Conservation (phyloP, 2,888 invertebrate genomes). For the Andrena hattorfiana region DNA sequence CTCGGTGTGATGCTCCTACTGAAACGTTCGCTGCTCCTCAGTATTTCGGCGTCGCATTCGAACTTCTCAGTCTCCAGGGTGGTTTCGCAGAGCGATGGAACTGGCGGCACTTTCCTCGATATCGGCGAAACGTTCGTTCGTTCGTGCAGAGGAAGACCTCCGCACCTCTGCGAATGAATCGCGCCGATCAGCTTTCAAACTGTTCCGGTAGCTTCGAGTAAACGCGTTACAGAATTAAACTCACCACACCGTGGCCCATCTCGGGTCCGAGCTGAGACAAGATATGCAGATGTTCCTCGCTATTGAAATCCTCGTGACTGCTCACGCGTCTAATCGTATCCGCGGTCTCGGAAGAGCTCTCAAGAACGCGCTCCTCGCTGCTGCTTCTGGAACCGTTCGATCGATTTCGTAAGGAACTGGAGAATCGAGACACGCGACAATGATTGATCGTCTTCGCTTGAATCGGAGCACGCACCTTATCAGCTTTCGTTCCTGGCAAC, state of each 20-base stretch:
- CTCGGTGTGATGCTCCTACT: slow-evolving; percentile 87
- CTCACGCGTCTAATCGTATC: slow-evolving; percentile 86
- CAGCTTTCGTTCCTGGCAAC: slow-evolving; percentile 83
- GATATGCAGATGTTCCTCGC: slow-evolving; percentile 79
- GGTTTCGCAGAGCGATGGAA: slow-evolving; percentile 79
- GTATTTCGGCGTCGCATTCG: slow-evolving; percentile 88
- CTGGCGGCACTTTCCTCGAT: slow-evolving; percentile 78
- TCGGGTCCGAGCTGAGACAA: slow-evolving; percentile 81
- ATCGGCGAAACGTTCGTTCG: slow-evolving; percentile 83
- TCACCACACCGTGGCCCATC: slow-evolving; percentile 84
- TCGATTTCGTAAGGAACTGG: neutral
- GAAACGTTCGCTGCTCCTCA: slow-evolving; percentile 89
- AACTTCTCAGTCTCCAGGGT: slow-evolving; percentile 79
- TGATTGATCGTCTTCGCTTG: neutral
- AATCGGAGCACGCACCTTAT: slow-evolving; percentile 75
- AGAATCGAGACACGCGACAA: neutral
- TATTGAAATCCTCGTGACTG: slow-evolving; percentile 88
- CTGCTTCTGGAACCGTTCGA: slow-evolving; percentile 75
- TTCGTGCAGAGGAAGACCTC: slow-evolving; percentile 81
- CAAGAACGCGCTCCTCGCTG: slow-evolving; percentile 83
- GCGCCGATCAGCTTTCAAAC: no score
- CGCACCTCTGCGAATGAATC: slow-evolving; percentile 76
- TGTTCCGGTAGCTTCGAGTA: neutral
- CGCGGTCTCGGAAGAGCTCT: slow-evolving; percentile 72
- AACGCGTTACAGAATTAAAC: slow-evolving; percentile 49